Base-by-base conservation (phyloP, 2,888 invertebrate genomes). In the Atethmia centrago region DNA sequence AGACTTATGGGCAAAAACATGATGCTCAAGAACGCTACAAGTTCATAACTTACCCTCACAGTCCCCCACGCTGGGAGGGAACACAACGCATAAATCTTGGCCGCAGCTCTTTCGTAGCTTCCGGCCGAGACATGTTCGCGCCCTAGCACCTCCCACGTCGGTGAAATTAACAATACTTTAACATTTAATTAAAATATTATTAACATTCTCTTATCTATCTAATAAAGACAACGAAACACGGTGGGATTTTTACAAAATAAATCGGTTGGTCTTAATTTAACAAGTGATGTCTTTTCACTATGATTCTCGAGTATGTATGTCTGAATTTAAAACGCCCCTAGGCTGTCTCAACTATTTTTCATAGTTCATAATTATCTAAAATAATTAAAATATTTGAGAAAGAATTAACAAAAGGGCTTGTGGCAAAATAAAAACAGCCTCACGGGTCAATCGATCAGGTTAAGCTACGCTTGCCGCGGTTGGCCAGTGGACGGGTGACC, bases 61-160 rank as follows among this genome's bases (percentile, higher is more conserved):
- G 47, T 7, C 16, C 77, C 73, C 56, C 61, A 42, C 74, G 59
- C 70, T 72, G 75, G 76, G 80, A 75, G 82, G 80, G 79, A 80
- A 85, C 84, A 83, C 77, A 85, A 87, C 88, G 87, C 88, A 92
- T 92, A 92, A 92, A 92, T 92, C 92, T 93, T 90, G 77, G 85
- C 87, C 88, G 74, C 89, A 88, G 88, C 91, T 88, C 86, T 87
- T 88, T 87, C 82, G 80, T 73, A 82, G 85, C 87, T 87, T 89
- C 90, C 90, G 85, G 75, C 76, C 83, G 81, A 81, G 82, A 87
- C 71, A 69, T 71, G 76, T 82, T 84, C 81, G 81, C 81, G 83
- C 85, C 84, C 87, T 84, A 84, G 82, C 87, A 85, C 86, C 88
- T 88, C 84, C 83, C 71, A 84, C 84, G 74, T 80, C 85, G 79